phyloP scores from a whole-genome alignment of 2,888 invertebrate genomes.

The Protonemura montana region DNA sequence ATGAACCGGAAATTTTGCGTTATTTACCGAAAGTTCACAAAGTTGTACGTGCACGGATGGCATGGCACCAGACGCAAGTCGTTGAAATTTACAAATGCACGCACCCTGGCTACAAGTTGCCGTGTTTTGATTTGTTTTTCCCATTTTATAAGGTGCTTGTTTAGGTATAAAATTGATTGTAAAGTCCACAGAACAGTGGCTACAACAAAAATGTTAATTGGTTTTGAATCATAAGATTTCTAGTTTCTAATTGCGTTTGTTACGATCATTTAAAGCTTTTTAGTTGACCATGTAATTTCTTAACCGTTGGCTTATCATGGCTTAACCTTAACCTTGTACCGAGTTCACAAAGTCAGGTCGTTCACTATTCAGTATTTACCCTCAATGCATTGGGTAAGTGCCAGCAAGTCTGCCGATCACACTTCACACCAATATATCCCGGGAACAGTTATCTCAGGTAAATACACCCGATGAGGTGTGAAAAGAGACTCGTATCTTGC shows the following conservation, averaged over 20 bases:
- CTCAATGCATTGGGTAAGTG: not conserved
- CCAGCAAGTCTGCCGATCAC: not conserved
- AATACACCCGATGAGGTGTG: not conserved
- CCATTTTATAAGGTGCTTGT: not conserved
- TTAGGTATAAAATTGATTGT: too few relatives aligned
- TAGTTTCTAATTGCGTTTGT: too few relatives aligned
- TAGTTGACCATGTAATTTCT: too few relatives aligned
- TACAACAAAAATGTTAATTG: too few relatives aligned
- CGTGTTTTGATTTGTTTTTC: not conserved
- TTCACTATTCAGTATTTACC: not conserved
- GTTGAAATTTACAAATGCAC: not conserved
- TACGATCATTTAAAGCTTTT: too few relatives aligned
- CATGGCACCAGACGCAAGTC: not conserved
- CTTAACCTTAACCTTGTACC: not conserved
- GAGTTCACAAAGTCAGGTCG: not conserved
- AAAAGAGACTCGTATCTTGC: not conserved
- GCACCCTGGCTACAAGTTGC: not conserved
- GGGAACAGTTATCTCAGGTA: not conserved
- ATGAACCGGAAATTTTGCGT: not conserved
- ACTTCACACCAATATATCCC: not conserved
- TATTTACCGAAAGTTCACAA: not conserved
- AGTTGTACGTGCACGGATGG: not conserved
- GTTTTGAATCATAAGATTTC: too few relatives aligned
- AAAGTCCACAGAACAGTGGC: too few relatives aligned
- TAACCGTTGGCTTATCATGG: too few relatives aligned